Evolutionary conservation across 2,888 invertebrate genomes (phyloP), one percentile per base, ranked within the genome.

Genomic region (Crioceris asparagi): DNA sequence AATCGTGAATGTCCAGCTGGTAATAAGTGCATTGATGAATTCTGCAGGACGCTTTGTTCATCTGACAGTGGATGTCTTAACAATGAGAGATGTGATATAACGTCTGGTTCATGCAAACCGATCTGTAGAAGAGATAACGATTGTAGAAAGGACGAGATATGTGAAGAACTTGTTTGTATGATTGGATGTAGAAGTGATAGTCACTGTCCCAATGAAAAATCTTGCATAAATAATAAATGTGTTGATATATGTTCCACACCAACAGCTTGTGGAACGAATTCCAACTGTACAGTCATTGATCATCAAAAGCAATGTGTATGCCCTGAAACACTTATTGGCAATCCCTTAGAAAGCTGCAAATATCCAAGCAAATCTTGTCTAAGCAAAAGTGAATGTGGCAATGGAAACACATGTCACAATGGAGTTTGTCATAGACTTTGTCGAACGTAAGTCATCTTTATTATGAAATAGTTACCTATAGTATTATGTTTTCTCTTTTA

Each of bases 141-240:
- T 55, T 92, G 92, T 52, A 75, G 83, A 34, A 83, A 79, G 49
- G 87, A 84, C 23, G 90, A 91, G 66, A 78, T 91, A 35, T 92
- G 91, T 54, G 79, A 86, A 56, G 81, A 83, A 17, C 68, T 87
- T 17, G 73, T 80, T 39, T 92, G 92, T 57, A 65, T 75, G 7
- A 70, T 74, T 26, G 92, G 92, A 29, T 92, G 92, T 58, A 75
- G 88, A 54, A 77, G 82, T 6, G 76, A 88, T 59, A 71, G 75
- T 3, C 82, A 84, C 32, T 92, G 92, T 56, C 72, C 80, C 1
- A 66, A 69, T 35, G 72, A 77, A 49, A 70, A 77, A 44, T 71
- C 79, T n/a, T 92, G 92, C 53, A 61, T 79, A 41, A 75, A 79
- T 49, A 86, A 83, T 47, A 80, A 84, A 57, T 92, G 92, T 59